Base-by-base conservation (phyloP, 2,797 vertebrate genomes). In the Gadopsis marmoratus region DNA sequence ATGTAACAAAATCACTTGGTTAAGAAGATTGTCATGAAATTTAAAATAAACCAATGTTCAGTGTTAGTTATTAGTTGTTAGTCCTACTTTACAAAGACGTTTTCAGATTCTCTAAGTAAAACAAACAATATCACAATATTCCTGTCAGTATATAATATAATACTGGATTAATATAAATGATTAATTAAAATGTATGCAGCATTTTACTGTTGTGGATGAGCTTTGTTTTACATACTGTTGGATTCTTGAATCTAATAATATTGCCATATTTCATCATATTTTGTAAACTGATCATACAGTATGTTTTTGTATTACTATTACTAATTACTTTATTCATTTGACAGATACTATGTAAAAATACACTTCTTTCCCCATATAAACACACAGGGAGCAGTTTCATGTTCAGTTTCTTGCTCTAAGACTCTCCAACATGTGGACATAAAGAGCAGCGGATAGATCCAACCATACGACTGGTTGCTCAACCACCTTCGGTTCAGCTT, bases 181-280 rank as follows among this genome's bases (percentile, higher is more conserved):
- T 43, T n/a, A 5, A 33, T 56, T 56, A 35, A 47, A 0, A 35
- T 58, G 0, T 23, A 0, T 0, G 1, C 12, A 31, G 12, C 17
- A 51, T 39, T 39, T 26, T 4, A 43, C 4, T 37, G 11, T 47
- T 35, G 3, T 16, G n/a, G 65, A 33, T 64, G 47, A 19, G 67
- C 29, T 4, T 21, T 50, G 21, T 55, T 64, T 29, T 4, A 39
- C 37, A 48, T 5, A 51, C 4, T 41, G 51, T 43, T 55, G 0
- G 26, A 11, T 51, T 14, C 12, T 33, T 68, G 13, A 29, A 41
- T 54, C 65, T 54, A 14, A 14, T 53, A 48, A 37, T 56, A 21
- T 35, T 33, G 12, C 37, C 11, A 58, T 54, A 62, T 55, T 64
- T 26, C 33, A 8, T 48, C 11, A 47, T 54, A 62, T 55, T 64